A percentile compares a stretch with the other conserved stretches of the same genome.
These are phyloP conservation scores for pig (Sus scrofa) DNA, from an alignment of 2,113 vertebrate genomes.

Conservation along the genomic window DNA sequence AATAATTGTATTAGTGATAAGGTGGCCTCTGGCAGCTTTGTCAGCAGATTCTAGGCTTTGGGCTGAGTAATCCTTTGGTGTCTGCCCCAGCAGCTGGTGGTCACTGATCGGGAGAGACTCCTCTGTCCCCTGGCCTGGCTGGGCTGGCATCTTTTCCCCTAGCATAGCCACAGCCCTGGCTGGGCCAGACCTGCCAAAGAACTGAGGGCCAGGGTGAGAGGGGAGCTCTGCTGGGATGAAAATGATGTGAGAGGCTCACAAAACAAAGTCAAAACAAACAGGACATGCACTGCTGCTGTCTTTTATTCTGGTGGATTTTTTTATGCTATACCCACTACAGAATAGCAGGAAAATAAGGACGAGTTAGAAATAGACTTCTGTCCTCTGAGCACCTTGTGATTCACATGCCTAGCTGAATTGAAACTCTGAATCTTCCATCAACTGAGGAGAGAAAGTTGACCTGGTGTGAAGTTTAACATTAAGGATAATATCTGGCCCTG, in stretches of 20 bases:
- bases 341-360: background rate
- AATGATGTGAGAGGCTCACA: fast-evolving
- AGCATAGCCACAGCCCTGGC: background rate
- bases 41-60: conserved; percentile 87
- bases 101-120: conserved; percentile 68
- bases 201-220: too few species aligned
- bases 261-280: background rate
- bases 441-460: background rate
- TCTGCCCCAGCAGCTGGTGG: conserved; percentile 87
- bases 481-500: background rate
- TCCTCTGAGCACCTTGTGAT: background rate
- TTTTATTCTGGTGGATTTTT: background rate
- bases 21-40: conserved; percentile 80
- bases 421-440: background rate
- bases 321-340: background rate
- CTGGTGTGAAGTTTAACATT: background rate
- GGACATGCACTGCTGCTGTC: background rate
- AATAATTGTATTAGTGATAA: conserved; percentile 90
- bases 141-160: background rate
- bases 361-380: background rate
- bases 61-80: conserved; percentile 86
- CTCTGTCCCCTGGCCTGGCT: background rate
- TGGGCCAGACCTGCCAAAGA: background rate
- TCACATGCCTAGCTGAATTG: background rate
- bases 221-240: background rate